Percentiles rank a stretch among this genome's conserved stretches.
Conservation (phyloP, 1,140 invertebrate species). For the Idris sp. region DNA sequence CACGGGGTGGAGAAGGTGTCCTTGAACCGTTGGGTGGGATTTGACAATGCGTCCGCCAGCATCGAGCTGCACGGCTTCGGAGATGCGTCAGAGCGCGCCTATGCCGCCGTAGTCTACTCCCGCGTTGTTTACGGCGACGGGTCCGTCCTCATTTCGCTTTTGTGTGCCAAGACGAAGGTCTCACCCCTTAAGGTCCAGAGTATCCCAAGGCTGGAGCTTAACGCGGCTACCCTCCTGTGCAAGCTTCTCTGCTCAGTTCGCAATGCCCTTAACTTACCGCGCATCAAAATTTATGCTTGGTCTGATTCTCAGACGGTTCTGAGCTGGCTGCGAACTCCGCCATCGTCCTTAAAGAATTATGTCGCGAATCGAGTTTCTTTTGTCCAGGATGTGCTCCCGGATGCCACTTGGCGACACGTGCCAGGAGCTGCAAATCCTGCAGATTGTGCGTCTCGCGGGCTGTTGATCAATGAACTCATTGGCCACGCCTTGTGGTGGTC, state of each 20-base stretch:
- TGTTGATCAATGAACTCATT: background rate
- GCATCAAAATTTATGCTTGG: background rate
- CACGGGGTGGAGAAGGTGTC: too few species aligned
- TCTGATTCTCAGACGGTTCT: background rate
- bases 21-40: background rate
- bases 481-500: constrained; percentile 6
- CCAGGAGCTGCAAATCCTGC: constrained; percentile 13
- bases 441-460: constrained; percentile 22
- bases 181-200: background rate
- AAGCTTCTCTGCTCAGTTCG: background rate
- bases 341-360: background rate
- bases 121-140: background rate
- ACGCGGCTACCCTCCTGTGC: background rate
- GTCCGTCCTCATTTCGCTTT: background rate
- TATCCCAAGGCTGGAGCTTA: constrained; percentile 1
- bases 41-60: background rate
- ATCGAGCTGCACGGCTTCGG: constrained; percentile 3
- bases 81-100: background rate
- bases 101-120: background rate
- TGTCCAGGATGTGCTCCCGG: background rate
- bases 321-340: background rate
- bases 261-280: too few species aligned
- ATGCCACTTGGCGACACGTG: constrained; percentile 60
- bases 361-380: background rate
- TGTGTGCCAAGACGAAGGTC: constrained; percentile 3